A percentile compares a stretch with the other conserved stretches of the same genome.
These are phyloP conservation scores for Ovibos moschatus DNA, from an alignment of 2,113 vertebrate species.

Conservation along the genomic window DNA sequence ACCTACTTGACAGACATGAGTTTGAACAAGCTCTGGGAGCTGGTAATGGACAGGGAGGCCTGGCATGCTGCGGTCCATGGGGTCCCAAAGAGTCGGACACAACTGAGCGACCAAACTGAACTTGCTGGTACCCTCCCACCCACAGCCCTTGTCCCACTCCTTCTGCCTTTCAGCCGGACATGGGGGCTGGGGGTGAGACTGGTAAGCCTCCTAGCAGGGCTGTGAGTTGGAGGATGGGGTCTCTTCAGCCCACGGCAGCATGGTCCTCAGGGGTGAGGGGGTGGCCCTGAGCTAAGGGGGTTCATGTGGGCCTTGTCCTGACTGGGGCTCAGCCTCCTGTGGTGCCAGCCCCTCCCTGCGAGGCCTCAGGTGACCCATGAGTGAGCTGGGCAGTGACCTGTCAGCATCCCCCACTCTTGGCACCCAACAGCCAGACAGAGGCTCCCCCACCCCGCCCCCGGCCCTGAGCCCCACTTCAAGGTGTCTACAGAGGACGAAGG, in stretches of 20 bases:
- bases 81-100: neutral
- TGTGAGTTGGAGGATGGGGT: neutral
- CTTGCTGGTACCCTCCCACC: neutral
- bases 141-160: neutral
- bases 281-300: neutral
- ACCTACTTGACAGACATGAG: neutral
- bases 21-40: neutral
- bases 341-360: neutral
- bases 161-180: neutral
- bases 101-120: neutral
- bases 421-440: neutral
- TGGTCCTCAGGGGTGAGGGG: neutral
- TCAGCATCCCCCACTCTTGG: rapidly evolving
- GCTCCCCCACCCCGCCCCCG: rapidly evolving
- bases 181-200: neutral
- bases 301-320: neutral
- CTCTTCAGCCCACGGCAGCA: neutral
- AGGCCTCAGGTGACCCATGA: neutral
- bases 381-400: neutral
- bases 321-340: neutral
- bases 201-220: neutral
- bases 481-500: neutral
- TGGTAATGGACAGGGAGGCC: neutral
- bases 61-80: neutral
- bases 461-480: neutral